Evolutionary conservation across 2,113 vertebrate genomes (phyloP), one percentile per base, ranked within the genome.

Genomic region (Rhinopomastus cyanomelas): DNA sequence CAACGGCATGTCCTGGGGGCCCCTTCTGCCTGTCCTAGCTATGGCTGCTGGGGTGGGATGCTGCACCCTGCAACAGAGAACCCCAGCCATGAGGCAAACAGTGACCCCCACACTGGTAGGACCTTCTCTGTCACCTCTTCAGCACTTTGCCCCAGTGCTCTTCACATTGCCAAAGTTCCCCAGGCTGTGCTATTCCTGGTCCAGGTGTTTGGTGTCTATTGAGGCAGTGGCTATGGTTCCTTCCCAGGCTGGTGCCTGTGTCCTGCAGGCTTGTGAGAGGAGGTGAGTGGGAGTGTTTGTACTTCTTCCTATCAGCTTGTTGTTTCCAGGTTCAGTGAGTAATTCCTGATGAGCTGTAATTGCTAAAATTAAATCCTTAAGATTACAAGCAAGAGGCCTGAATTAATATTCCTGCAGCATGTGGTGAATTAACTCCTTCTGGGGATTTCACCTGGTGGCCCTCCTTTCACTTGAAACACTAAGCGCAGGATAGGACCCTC

Each of bases 361-460:
- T 87, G 81, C 89, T 84, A 95, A 90, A 95, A 89, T 76, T 76
- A 87, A 92, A 52, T 62, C 60, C 19, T 60, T n/a, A n/a, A 22
- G 56, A 78, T 52, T 72, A 42, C 29, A 61, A 92, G 73, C 52
- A 44, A 44, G 65, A 81, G 66, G 27, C 15, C 12, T 67, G 64
- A 62, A 82, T 37, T 62, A 60, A 74, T 82, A 71, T 49, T 76
- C 68, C 72, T 62, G 51, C 55, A 56, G 34, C 0, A 6, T 37
- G 86, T 37, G 46, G 34, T 55, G 42, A 0, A 2, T 71, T 75
- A 79, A 65, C 46, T 30, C 73, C n/a, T 71, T 18, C 51, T 23
- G 72, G 67, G 39, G 14, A 42, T 46, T 52, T 56, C 57, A 55
- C 37, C 32, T 59, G 56, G 2, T 9, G 30, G 8, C 37, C 26